Percentiles rank a stretch among this genome's conserved stretches.
Evolutionary conservation across 2,113 vertebrate genomes (phyloP).

Genomic region (Rhineura floridana): DNA sequence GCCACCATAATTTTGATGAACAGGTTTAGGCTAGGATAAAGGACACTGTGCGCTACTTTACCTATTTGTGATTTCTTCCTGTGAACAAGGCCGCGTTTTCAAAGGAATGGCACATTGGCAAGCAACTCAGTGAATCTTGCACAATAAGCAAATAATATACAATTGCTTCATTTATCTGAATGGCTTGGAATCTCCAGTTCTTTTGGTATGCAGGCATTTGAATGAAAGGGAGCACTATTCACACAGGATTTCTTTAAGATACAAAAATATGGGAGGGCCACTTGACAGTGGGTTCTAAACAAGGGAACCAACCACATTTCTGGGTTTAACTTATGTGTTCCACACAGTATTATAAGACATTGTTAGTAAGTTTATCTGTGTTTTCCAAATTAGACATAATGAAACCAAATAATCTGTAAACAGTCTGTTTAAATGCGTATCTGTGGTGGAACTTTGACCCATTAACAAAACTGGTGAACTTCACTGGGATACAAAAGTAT

Average conservation of each 20-base stretch:
- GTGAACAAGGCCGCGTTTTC: conserved; percentile 1
- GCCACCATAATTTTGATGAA: not conserved
- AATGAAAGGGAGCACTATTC: not conserved
- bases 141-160: conserved; percentile 8
- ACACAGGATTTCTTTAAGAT: not conserved
- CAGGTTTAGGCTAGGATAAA: not conserved
- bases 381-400: conserved; percentile 2
- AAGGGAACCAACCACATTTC: not conserved
- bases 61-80: not conserved
- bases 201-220: not conserved
- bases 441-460: conserved; percentile 21
- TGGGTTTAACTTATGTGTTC: not conserved
- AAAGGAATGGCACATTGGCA: not conserved
- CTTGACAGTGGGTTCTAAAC: conserved; percentile 4
- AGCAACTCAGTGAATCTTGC: not conserved
- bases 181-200: not conserved
- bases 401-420: not conserved
- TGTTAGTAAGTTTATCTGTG: not conserved
- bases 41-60: not conserved
- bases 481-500: conserved; percentile 35
- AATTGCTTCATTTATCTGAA: not conserved
- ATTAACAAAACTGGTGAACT: not conserved
- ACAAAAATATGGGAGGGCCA: not conserved
- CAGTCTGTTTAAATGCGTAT: not conserved
- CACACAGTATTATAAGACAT: not conserved